phyloP scores from a whole-genome alignment of 92 coral and sea anemone species.

The Micromussa lordhowensis region DNA sequence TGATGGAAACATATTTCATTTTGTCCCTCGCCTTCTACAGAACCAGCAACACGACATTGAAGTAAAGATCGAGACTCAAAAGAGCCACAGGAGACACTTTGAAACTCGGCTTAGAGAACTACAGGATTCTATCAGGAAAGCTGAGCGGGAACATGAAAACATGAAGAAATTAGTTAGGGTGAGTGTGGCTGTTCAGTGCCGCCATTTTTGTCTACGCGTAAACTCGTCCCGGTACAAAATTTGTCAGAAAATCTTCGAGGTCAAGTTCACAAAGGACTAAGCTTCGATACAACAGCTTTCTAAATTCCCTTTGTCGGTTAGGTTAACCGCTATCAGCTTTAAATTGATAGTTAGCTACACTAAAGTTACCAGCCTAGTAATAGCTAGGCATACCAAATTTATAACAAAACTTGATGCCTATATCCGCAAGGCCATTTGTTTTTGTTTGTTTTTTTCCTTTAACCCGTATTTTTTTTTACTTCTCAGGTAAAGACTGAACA shows the following conservation, averaged over 20 bases:
- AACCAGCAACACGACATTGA: constrained; percentile 77
- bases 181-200: not conserved
- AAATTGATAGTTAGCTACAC: too few relatives aligned
- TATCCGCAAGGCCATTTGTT: not conserved
- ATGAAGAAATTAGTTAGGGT: constrained; percentile 79
- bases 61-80: constrained; percentile 75
- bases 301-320: too few relatives aligned
- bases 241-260: too few relatives aligned
- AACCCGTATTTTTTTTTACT: not conserved
- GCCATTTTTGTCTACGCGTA: not conserved
- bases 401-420: too few relatives aligned
- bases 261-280: too few relatives aligned
- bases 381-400: too few relatives aligned
- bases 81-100: constrained; percentile 83
- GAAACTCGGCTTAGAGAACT: constrained; percentile 73
- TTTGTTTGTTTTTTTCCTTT: not conserved
- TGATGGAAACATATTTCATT: not conserved
- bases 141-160: constrained; percentile 69
- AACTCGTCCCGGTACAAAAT: not conserved
- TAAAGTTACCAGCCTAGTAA: too few relatives aligned
- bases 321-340: too few relatives aligned
- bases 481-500: constrained; percentile 69
- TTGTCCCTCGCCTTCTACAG: constrained; percentile 33
- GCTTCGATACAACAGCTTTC: too few relatives aligned
- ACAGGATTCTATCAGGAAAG: constrained; percentile 73